Base-by-base conservation (phyloP, 2,888 invertebrate genomes). In the Drosophila atripex region DNA sequence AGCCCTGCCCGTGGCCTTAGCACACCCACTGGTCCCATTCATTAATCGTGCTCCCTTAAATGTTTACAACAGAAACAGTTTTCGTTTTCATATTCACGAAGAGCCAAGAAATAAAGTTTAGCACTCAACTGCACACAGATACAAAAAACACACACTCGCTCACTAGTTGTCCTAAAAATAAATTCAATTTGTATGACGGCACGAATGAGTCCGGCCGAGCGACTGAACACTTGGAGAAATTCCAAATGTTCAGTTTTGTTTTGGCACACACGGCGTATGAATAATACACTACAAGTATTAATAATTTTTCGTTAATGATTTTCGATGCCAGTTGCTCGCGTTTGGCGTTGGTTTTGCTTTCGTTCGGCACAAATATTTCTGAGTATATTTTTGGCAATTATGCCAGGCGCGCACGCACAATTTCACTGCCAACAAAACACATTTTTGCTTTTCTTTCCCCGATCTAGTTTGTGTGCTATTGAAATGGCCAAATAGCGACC, bases 111-210 rank as follows among this genome's bases (percentile, higher is more conserved):
- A 46, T 35, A 66, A 66, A 61, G 41, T 56, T 43, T 54, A 38
- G 39, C 58, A 53, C 52, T 45, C 59, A 52, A 3, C 35, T 35
- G 9, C 12, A 38, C 4, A 41, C 16, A 21, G 2, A 16, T 5
- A 43, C 43, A 21, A 11, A 6, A 38, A 39, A 60, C 51, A 63
- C 52, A 56, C 46, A 32, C 56, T 38, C 50, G 52, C 14, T 69
- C 43, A 16, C 72, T 75, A 73, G 74, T 85, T 74, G 82, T 83
- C 84, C 82, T 86, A 86, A 72, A 86, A 83, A 83, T 86, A 86
- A 78, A 77, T 78, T 52, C 54, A 70, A 71, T 78, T 85, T 77
- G 78, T 83, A 86, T 83, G 82, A 83, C 86, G 78, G 78, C 80
- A 80, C 78, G 79, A 75, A 38, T 46, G 54, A 45, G 30, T 45